These are phyloP conservation scores for Drosophila eugracilis DNA, from an alignment of 1,140 invertebrate genomes.

Conservation along the genomic window DNA sequence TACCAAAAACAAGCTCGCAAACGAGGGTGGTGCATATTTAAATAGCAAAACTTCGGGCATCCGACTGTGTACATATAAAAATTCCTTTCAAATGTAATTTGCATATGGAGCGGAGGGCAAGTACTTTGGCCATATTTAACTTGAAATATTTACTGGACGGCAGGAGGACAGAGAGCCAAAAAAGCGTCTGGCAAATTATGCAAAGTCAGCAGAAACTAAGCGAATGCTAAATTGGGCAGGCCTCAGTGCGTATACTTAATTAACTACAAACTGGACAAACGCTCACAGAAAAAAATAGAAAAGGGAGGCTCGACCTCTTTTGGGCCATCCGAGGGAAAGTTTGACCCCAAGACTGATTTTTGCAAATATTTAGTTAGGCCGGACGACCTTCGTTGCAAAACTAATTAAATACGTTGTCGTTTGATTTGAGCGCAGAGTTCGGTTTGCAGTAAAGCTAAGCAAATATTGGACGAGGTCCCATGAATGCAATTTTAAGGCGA, in stretches of 20 bases:
- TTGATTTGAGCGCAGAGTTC: constrained; percentile 31
- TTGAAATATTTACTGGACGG: constrained; percentile 54
- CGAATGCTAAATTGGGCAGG: constrained; percentile 59
- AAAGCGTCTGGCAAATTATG: constrained; percentile 66
- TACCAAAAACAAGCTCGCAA: constrained; percentile 12
- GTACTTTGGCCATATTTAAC: constrained; percentile 58
- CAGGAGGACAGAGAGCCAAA: constrained; percentile 28
- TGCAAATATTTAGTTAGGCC: constrained; percentile 78
- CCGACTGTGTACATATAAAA: constrained; percentile 22
- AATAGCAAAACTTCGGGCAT: constrained; percentile 31
- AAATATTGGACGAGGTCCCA: constrained; percentile 57
- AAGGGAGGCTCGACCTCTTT: background rate
- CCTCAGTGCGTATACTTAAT: constrained; percentile 74
- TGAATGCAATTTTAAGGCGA: constrained; percentile 58
- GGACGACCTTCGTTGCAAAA: constrained; percentile 31
- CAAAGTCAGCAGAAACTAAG: constrained; percentile 72
- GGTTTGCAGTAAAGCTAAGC: constrained; percentile 23
- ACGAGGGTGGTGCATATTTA: constrained; percentile 25
- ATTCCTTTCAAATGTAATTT: constrained; percentile 66
- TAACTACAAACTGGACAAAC: constrained; percentile 67
- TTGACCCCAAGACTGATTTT: constrained; percentile 39
- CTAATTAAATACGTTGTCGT: constrained; percentile 59
- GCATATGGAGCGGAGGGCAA: constrained; percentile 60
- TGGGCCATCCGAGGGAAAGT: constrained; percentile 6
- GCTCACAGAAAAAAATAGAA: constrained; percentile 26